Conservation (phyloP, 2,888 invertebrate genomes). For the Drosophila niveifrons region DNA sequence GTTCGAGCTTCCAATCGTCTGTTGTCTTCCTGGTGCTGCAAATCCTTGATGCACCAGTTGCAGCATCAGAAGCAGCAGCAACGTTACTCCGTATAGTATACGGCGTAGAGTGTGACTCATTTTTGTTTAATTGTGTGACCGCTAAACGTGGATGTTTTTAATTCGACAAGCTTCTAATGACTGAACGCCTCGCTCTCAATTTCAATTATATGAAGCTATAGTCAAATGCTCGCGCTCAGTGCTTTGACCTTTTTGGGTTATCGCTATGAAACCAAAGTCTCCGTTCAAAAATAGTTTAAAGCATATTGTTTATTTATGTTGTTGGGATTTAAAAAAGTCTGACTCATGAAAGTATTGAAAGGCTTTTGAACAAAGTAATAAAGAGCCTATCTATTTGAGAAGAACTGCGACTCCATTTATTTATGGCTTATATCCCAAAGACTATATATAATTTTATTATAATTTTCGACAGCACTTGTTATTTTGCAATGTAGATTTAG, state of each 20-base stretch:
- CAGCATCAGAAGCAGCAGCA: not conserved
- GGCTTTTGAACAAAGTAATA: too few relatives aligned
- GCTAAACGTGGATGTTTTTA: constrained; percentile 19
- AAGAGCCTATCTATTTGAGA: too few relatives aligned
- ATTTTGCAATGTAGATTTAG: too few relatives aligned
- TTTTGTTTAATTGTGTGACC: constrained; percentile 6
- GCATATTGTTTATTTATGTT: too few relatives aligned
- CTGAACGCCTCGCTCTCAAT: constrained; percentile 16
- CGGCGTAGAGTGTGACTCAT: constrained; percentile 13
- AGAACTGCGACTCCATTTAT: too few relatives aligned
- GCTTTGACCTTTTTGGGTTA: constrained; percentile 38
- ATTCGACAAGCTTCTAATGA: constrained; percentile 9
- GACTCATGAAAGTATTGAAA: too few relatives aligned
- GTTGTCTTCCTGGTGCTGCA: constrained; percentile 1
- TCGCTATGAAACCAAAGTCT: constrained; percentile 17
- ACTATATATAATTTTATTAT: too few relatives aligned
- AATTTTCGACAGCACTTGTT: too few relatives aligned
- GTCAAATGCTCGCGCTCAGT: constrained; percentile 4
- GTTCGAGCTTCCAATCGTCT: constrained; percentile 7
- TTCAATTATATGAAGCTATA: constrained; percentile 7
- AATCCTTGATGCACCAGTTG: not conserved
- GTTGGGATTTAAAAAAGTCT: too few relatives aligned
- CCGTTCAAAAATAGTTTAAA: too few relatives aligned
- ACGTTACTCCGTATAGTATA: constrained; percentile 19
- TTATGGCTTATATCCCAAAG: too few relatives aligned